phyloP scores from a whole-genome alignment of 2,888 invertebrate genomes.

The Ariolimax columbianus region DNA sequence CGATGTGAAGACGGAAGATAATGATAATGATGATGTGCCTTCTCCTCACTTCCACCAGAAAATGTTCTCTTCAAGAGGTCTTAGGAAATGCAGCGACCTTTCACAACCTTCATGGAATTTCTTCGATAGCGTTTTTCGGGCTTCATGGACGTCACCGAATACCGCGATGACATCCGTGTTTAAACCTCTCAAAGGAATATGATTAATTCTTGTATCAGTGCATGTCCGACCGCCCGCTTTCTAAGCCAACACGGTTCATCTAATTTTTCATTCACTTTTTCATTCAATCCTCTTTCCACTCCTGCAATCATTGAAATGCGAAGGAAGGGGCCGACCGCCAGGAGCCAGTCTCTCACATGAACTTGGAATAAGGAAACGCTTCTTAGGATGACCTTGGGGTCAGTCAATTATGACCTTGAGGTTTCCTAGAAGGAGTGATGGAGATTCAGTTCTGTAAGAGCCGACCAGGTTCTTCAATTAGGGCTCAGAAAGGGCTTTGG shows the following conservation, averaged over 20 bases:
- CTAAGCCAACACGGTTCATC: slow-evolving; percentile 36
- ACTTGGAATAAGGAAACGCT: slow-evolving; percentile 39
- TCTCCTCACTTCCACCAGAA: not conserved
- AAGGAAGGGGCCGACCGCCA: slow-evolving; percentile 9
- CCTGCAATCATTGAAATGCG: slow-evolving; percentile 46
- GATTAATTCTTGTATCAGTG: slow-evolving; percentile 46
- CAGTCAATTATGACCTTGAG: slow-evolving; percentile 41
- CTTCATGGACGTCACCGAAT: not conserved
- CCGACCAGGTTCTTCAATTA: slow-evolving; percentile 49
- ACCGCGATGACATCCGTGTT: not conserved
- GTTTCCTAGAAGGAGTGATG: slow-evolving; percentile 26
- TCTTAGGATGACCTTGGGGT: slow-evolving; percentile 43
- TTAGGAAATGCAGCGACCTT: not conserved
- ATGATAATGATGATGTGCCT: not conserved
- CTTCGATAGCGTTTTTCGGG: too few species aligned
- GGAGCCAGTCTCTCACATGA: slow-evolving; percentile 7
- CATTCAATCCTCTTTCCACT: slow-evolving; percentile 8
- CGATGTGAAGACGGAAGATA: too few species aligned
- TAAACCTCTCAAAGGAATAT: slow-evolving; percentile 27
- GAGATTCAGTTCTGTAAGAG: slow-evolving; percentile 16
- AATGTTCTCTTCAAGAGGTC: not conserved
- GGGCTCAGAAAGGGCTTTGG: slow-evolving; percentile 19
- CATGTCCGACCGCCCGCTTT: slow-evolving; percentile 9
- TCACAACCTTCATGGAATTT: not conserved
- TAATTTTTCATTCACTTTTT: slow-evolving; percentile 29